Evolutionary conservation across 2,113 vertebrate species (phyloP), one percentile per base, ranked within the genome.

Genomic region (Psilopogon haemacephalus): DNA sequence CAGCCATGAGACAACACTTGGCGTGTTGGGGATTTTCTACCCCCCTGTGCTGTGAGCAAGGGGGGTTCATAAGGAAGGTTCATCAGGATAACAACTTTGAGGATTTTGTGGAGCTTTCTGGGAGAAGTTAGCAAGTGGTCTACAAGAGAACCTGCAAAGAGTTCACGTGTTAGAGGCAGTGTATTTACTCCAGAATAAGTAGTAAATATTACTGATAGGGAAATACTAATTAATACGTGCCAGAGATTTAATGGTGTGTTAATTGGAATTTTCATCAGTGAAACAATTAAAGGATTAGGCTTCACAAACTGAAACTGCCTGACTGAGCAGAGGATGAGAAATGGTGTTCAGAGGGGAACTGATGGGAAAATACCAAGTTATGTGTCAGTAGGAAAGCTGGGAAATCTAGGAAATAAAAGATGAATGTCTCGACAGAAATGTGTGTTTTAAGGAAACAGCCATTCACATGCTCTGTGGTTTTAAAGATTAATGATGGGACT

Each of bases 401-500:
- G 86, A 94, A 93, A n/a, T 48, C 37, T 92, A 69, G 74, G 67
- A 93, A 92, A 92, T 87, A 72, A 89, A 88, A 93, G 87, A 92
- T 72, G 16, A 95, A 81, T 77, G 44, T 78, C 68, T 89, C 79
- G 87, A 82, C 87, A 93, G 87, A 84, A 96, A 40, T 30, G n/a
- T 64, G 44, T 82, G 79, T 76, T 93, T 93, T 94, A 91, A 90
- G 60, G 69, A 85, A 95, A 68, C 0, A 10, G 33, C 73, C 59
- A 73, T 73, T 93, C 59, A 26, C 75, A 21, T 17, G 14, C 19
- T 93, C 59, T 63, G 59, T 32, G 65, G 37, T 84, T 92, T 81
- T 78, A 84, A 92, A 84, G 59, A 78, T 72, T 78, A 82, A 87
- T 82, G 55, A 63, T 33, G 42, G 32, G 30, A 83, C 32, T 92